Evolutionary conservation across 2,888 invertebrate genomes (phyloP), one percentile per base, ranked within the genome.

Genomic region (Stenolophus ochropezus): DNA sequence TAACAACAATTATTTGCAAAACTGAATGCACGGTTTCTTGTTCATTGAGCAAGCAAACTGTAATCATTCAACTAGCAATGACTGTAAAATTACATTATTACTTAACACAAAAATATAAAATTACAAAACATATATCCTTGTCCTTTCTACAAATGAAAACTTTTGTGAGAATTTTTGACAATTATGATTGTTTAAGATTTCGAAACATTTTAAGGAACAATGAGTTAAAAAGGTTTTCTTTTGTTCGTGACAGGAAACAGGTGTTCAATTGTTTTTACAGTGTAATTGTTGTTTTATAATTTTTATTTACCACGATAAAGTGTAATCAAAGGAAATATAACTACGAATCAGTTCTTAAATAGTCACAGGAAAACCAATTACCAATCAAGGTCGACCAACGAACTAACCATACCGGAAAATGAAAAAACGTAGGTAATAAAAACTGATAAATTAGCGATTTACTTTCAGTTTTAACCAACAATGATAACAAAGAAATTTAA

Each of bases 91-190:
- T 33, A 33, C 33, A 42, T 11, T 42, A 42, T 42, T 42, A 80
- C 80, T 71, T 73, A 53, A 80, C 56, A 51, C 42, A 27, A 79
- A n/a, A 61, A 61, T 27, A 23, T 25, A 23, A 6, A 61, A 23
- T 61, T 61, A 61, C 61, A 61, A 61, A 61, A 61, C 25, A 21
- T 23, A 23, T 25, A 27, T 23, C 61, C 61, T 61, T 61, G 61
- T 21, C 23, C 21, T 61, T 61, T 25, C 61, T 25, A 61, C 21
- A 61, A 23, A 11, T 56, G 11, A 56, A 56, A 20, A 42, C 8
- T 42, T 42, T 42, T 42, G 8, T 42, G 33, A 42, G 33, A 42
- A 42, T 42, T 42, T 42, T 42, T 42, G 8, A 42, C 33, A 8
- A 42, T 42, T 42, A 42, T 42, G 33, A 42, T 42, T 42, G 8